Conservation (phyloP, 2,888 invertebrate genomes). For the Rhyacophila evoluta region DNA sequence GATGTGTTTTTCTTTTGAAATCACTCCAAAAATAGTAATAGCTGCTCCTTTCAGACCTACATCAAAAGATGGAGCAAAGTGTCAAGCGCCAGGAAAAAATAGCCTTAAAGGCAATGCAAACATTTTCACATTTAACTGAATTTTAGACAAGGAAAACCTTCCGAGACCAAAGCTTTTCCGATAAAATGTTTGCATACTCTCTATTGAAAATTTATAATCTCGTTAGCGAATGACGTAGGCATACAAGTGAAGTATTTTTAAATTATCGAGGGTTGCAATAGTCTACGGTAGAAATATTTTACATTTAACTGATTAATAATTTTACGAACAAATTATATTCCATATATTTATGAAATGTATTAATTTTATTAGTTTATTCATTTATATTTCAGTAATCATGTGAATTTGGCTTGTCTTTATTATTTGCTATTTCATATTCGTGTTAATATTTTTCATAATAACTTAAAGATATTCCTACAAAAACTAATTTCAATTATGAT, state of each 20-base stretch:
- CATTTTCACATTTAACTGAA: conserved; percentile 38
- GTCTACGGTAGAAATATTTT: too few relatives aligned
- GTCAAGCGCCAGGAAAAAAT: conserved; percentile 33
- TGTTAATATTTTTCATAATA: too few relatives aligned
- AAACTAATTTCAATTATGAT: too few relatives aligned
- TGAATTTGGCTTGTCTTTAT: too few relatives aligned
- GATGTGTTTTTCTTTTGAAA: conserved; percentile 31
- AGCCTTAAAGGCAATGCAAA: conserved; percentile 39
- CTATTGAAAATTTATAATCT: background rate
- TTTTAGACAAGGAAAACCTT: background rate
- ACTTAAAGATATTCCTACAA: too few relatives aligned
- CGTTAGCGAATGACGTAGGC: background rate
- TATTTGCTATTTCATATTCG: too few relatives aligned
- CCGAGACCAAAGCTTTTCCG: background rate
- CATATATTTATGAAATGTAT: too few relatives aligned
- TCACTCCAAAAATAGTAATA: conserved; percentile 16
- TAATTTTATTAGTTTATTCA: too few relatives aligned
- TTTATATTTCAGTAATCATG: too few relatives aligned
- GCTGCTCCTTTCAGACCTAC: conserved; percentile 31
- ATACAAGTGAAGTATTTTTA: background rate
- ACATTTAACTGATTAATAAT: too few relatives aligned
- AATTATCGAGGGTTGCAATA: background rate
- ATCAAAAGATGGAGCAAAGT: conserved; percentile 36
- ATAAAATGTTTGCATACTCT: conserved; percentile 26
- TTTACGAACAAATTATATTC: too few relatives aligned